A percentile compares a stretch with the other conserved stretches of the same genome.
phyloP scores from a whole-genome alignment of 2,113 vertebrate genomes.

The Stegastes partitus region DNA sequence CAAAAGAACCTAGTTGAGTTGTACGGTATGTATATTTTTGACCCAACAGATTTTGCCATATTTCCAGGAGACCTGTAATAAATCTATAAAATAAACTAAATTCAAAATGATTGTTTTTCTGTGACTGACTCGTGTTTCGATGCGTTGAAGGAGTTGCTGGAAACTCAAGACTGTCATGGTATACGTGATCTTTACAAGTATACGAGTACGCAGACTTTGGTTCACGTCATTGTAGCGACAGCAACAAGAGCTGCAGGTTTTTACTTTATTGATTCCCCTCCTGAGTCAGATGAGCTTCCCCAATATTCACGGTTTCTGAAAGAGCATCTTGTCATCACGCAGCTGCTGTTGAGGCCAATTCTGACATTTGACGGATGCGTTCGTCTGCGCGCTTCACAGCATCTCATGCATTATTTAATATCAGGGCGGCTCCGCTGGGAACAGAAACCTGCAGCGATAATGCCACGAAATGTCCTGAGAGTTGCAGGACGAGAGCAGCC shows the following conservation, averaged over 20 bases:
- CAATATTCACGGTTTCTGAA: not conserved
- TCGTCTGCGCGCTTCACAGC: constrained; percentile 11
- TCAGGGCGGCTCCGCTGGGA: constrained; percentile 4
- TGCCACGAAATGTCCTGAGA: not conserved
- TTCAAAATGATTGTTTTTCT: no score
- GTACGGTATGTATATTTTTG: no score
- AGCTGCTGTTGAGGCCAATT: constrained; percentile 3
- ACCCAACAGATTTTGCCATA: no score
- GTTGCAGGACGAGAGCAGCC: not conserved
- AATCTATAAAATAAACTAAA: no score
- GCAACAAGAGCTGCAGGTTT: not conserved
- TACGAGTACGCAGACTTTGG: no score
- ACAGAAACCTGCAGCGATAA: not conserved
- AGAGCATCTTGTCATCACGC: constrained; percentile 20
- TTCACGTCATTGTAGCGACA: no score
- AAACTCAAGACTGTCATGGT: no score
- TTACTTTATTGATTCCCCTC: not conserved
- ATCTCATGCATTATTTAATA: constrained; percentile 44
- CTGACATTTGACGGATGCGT: constrained; percentile 26
- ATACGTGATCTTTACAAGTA: no score
- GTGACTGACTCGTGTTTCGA: no score
- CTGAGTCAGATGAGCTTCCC: constrained; percentile 5
- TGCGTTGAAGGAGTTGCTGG: no score
- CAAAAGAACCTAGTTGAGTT: no score
- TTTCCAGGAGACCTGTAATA: no score